A percentile compares a stretch with the other conserved stretches of the same genome.
These are phyloP conservation scores for Pterostichus niger DNA, from an alignment of 2,888 invertebrate species.

Conservation along the genomic window DNA sequence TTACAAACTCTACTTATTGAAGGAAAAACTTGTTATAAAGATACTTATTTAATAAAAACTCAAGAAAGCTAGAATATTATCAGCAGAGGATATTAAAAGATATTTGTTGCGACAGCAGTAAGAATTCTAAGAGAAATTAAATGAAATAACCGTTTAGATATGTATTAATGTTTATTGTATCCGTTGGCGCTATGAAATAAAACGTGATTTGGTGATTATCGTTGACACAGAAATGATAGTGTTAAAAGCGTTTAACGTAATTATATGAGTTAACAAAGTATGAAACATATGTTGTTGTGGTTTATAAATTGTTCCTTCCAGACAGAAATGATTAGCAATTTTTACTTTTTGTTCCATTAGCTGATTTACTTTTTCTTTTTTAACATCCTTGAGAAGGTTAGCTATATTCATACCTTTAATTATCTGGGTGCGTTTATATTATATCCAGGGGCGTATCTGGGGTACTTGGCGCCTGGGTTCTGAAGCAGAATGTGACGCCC, in stretches of 20 bases:
- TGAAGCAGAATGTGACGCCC: too few species aligned
- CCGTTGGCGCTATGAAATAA: background rate
- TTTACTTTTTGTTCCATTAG: conserved; percentile 1
- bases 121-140: background rate
- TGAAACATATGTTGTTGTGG: conserved; percentile 41
- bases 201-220: conserved; percentile 9
- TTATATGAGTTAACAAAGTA: conserved; percentile 26
- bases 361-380: conserved; percentile 6
- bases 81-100: background rate
- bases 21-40: conserved; percentile 48
- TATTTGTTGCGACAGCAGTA: background rate
- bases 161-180: conserved; percentile 13
- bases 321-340: background rate
- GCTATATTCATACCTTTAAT: background rate
- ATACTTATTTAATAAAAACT: conserved; percentile 34
- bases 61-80: background rate
- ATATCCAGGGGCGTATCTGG: too few species aligned
- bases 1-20: conserved; percentile 34
- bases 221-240: conserved; percentile 41
- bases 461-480: too few species aligned
- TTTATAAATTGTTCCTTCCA: conserved; percentile 20
- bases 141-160: background rate
- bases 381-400: background rate
- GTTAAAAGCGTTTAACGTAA: conserved; percentile 34
- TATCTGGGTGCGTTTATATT: background rate